Percentiles rank a stretch among this genome's conserved stretches.
These are phyloP conservation scores for Pogonocherus hispidulus DNA, from an alignment of 2,888 invertebrate genomes.

Conservation along the genomic window DNA sequence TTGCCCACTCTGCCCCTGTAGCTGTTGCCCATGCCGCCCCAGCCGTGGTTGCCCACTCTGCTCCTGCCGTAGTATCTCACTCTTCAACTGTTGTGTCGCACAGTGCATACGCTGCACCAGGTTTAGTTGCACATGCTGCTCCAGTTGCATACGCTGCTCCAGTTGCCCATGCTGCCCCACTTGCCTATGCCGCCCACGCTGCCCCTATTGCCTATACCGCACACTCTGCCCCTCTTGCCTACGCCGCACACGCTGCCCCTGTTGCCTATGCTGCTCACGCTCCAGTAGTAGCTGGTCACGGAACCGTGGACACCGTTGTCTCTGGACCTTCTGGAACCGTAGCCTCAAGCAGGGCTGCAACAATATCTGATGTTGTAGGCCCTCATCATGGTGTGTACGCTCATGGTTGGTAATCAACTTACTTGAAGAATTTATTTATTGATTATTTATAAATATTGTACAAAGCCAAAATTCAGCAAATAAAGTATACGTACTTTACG, in stretches of 20 bases:
- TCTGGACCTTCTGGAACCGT: constrained; percentile 57
- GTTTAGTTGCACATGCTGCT: not conserved
- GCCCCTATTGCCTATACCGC: not conserved
- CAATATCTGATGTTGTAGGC: constrained; percentile 48
- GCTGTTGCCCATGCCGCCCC: constrained; percentile 12
- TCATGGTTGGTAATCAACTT: constrained; percentile 3
- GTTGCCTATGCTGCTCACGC: not conserved
- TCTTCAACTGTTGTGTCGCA: not conserved
- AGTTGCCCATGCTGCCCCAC: not conserved
- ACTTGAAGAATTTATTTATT: not conserved
- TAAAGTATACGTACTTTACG: not conserved
- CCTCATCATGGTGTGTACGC: constrained; percentile 27
- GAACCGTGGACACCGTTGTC: constrained; percentile 48
- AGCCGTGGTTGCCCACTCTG: constrained; percentile 25
- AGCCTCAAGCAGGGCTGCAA: constrained; percentile 47
- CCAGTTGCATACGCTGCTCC: not conserved
- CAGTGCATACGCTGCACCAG: not conserved
- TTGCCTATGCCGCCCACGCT: not conserved
- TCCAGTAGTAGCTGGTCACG: constrained; percentile 10
- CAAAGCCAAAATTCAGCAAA: not conserved
- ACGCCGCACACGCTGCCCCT: not conserved
- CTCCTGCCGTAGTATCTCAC: constrained; percentile 4
- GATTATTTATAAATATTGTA: constrained; percentile 2
- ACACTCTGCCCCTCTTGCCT: not conserved
- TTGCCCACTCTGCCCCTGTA: constrained; percentile 12